Evolutionary conservation across 2,888 invertebrate species (phyloP), one percentile per base, ranked within the genome.

Genomic region (Incurvaria masculella): DNA sequence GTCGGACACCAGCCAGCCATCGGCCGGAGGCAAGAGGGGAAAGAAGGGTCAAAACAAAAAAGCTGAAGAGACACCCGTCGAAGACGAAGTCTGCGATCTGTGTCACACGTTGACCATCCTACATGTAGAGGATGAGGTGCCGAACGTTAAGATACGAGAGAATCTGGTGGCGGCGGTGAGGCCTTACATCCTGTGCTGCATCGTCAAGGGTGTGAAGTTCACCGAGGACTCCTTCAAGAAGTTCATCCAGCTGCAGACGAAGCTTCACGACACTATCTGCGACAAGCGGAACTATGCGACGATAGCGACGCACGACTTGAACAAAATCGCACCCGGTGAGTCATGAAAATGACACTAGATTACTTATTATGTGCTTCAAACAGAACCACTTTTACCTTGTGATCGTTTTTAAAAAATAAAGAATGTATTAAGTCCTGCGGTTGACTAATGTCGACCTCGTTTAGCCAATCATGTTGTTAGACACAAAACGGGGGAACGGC

Each of bases 251-350:
- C 60, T 90, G 58, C 92, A 92, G 75, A 91, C 88, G 0, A 89
- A 85, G 62, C 66, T 89, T 21, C 89, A 89, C 58, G 88, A 89
- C 52, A 82, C 83, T 0, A 71, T 90, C 10, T 93, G 93, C 63
- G 86, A 88, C 47, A 91, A 90, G 61, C 75, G 93, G 55, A 88
- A 87, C 58, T 69, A 79, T 1, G 89, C 91, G 0, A 91, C 92
- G 0, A 88, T 93, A 50, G 93, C 92, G 2, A 93, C 92, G 0
- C 94, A 94, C 65, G 92, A 93, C 64, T 68, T 89, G 53, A 74
- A 69, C 39, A 83, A 85, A 58, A 70, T 92, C 51, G 68, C 79
- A 27, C 64, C 84, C 70, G 71, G 81, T 87, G 52, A 55, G 61
- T n/a, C n/a, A n/a, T n/a, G n/a, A n/a, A n/a, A n/a, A n/a, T n/a